These are phyloP conservation scores for Deroplatys truncata DNA, from an alignment of 2,888 invertebrate species.

Conservation along the genomic window DNA sequence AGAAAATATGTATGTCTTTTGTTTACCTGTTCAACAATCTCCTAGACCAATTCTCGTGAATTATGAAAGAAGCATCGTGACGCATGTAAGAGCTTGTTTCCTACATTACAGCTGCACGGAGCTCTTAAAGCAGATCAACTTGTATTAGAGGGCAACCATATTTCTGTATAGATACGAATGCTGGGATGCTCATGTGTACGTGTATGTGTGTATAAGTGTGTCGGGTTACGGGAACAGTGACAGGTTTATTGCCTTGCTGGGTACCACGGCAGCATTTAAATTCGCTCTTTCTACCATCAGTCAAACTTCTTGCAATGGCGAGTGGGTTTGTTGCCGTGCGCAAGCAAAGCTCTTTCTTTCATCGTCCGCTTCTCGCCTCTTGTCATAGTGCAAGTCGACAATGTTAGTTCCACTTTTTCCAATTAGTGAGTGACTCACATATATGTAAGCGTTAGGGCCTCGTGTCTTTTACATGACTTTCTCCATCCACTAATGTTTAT, in stretches of 20 bases:
- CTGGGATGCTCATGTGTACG: too few relatives aligned
- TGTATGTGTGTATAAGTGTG: not conserved
- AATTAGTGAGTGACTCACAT: not conserved
- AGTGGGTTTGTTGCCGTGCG: not conserved
- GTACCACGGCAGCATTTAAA: slow-evolving; percentile 17
- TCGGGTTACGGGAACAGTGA: slow-evolving; percentile 9
- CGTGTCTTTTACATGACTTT: too few relatives aligned
- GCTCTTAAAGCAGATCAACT: not conserved
- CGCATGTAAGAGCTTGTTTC: not conserved
- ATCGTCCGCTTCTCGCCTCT: not conserved
- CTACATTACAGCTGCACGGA: not conserved
- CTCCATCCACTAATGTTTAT: too few relatives aligned
- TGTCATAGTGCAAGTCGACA: not conserved
- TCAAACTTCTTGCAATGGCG: slow-evolving; percentile 22
- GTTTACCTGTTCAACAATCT: not conserved
- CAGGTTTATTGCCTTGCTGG: slow-evolving; percentile 23
- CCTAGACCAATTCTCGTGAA: not conserved
- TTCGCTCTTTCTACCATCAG: slow-evolving; percentile 18
- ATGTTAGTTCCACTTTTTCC: not conserved
- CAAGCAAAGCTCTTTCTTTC: not conserved
- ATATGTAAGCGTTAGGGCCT: not conserved
- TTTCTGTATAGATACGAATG: not conserved
- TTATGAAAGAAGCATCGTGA: not conserved
- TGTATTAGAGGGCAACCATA: not conserved
- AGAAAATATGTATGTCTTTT: not conserved